A percentile compares a stretch with the other conserved stretches of the same genome.
Evolutionary conservation across 1,140 invertebrate genomes (phyloP).

Genomic region (Tenebrio molitor): DNA sequence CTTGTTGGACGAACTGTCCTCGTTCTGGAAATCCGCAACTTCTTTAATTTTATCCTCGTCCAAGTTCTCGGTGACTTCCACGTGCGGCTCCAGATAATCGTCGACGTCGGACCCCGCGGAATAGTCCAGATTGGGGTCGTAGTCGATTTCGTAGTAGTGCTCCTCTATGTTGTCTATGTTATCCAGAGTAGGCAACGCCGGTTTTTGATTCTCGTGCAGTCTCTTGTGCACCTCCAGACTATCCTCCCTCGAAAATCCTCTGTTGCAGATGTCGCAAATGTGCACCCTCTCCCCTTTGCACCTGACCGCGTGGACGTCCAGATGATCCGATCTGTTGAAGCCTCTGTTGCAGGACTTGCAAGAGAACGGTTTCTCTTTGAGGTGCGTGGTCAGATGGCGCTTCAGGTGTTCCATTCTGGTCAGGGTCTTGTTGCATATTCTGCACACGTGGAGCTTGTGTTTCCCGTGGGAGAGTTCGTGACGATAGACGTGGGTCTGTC

Average conservation of each 20-base stretch:
- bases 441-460: constrained; percentile 63
- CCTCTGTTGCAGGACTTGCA: constrained; percentile 70
- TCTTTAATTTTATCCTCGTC: constrained; percentile 55
- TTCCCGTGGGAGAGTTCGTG: constrained; percentile 62
- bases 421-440: constrained; percentile 64
- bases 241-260: constrained; percentile 63
- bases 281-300: constrained; percentile 65
- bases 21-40: constrained; percentile 15
- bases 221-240: constrained; percentile 63
- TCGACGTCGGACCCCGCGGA: constrained; percentile 56
- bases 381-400: constrained; percentile 62
- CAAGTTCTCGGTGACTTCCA: constrained; percentile 60
- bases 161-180: constrained; percentile 64
- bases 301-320: constrained; percentile 66
- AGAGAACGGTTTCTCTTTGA: constrained; percentile 67
- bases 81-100: constrained; percentile 62
- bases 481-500: constrained; percentile 60
- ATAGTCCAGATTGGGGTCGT: constrained; percentile 55
- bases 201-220: constrained; percentile 59
- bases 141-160: constrained; percentile 63
- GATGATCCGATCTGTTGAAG: constrained; percentile 69
- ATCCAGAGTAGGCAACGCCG: constrained; percentile 61
- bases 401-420: constrained; percentile 64
- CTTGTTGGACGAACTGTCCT: neutral
- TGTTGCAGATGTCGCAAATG: constrained; percentile 68